These are phyloP conservation scores for Drosophila paulistorum DNA, from an alignment of 1,140 invertebrate species.

Conservation along the genomic window DNA sequence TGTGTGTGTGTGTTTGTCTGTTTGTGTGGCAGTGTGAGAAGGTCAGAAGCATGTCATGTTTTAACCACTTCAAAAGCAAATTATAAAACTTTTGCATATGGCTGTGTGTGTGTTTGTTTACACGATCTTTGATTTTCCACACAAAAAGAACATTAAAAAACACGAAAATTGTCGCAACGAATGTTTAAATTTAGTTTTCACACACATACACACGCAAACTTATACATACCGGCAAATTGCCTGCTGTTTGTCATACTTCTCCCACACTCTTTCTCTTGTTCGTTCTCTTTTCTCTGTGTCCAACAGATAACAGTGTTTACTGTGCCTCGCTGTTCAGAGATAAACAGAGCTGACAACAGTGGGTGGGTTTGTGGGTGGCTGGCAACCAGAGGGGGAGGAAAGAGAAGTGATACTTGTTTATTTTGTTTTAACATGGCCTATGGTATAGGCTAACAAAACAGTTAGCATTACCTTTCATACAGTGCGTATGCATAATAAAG, in stretches of 20 bases:
- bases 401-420: background rate
- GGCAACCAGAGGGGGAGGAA: background rate
- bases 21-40: conserved; percentile 41
- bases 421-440: too few relatives aligned
- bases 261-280: conserved; percentile 6
- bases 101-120: conserved; percentile 38
- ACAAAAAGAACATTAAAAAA: conserved; percentile 12
- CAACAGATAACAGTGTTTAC: conserved; percentile 45
- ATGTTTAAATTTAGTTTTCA: conserved; percentile 29
- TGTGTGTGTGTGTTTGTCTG: conserved; percentile 9
- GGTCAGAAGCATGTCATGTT: conserved; percentile 10
- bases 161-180: conserved; percentile 5
- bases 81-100: conserved; percentile 20
- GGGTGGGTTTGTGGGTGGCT: conserved; percentile 18
- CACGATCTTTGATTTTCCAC: conserved; percentile 33
- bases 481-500: conserved; percentile 24
- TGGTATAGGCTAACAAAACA: too few relatives aligned
- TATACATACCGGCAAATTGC: conserved; percentile 23
- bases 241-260: conserved; percentile 4
- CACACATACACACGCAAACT: background rate
- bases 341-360: background rate
- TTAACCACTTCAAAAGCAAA: conserved; percentile 40
- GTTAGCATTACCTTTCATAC: background rate
- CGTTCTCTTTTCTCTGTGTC: background rate
- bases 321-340: conserved; percentile 30